Percentiles rank a stretch among this genome's conserved stretches.
Conservation (phyloP, 2,888 invertebrate genomes). For the Acanthacorydalis orientalis region DNA sequence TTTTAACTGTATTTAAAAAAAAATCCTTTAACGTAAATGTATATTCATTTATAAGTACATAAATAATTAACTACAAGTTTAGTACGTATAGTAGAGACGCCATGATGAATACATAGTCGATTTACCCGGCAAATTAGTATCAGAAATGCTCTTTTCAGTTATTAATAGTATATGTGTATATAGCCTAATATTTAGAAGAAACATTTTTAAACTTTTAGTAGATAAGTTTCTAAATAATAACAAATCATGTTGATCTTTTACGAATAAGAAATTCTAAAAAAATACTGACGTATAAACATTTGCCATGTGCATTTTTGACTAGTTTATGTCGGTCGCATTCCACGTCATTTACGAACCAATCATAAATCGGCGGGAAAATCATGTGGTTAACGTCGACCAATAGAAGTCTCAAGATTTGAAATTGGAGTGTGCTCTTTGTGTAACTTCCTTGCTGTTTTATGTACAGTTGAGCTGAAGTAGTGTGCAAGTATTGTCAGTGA, state of each 20-base stretch:
- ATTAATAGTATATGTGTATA: background rate
- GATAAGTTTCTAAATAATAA: background rate
- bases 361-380: conserved; percentile 21
- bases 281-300: background rate
- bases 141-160: background rate
- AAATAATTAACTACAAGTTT: no score
- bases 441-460: conserved; percentile 26
- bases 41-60: no score
- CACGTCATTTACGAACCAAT: conserved; percentile 18
- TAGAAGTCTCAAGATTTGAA: conserved; percentile 24
- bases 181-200: background rate
- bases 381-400: conserved; percentile 24
- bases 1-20: no score
- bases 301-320: conserved; percentile 5
- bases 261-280: no score
- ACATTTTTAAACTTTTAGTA: background rate
- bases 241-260: no score
- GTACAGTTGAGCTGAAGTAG: conserved; percentile 22
- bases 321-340: no score
- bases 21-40: no score
- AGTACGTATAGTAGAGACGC: background rate
- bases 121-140: background rate
- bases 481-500: conserved; percentile 27
- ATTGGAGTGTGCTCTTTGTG: conserved; percentile 26
- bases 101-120: background rate